These are phyloP conservation scores for Vanessa tameamea DNA, from an alignment of 1,140 invertebrate genomes.

Conservation along the genomic window DNA sequence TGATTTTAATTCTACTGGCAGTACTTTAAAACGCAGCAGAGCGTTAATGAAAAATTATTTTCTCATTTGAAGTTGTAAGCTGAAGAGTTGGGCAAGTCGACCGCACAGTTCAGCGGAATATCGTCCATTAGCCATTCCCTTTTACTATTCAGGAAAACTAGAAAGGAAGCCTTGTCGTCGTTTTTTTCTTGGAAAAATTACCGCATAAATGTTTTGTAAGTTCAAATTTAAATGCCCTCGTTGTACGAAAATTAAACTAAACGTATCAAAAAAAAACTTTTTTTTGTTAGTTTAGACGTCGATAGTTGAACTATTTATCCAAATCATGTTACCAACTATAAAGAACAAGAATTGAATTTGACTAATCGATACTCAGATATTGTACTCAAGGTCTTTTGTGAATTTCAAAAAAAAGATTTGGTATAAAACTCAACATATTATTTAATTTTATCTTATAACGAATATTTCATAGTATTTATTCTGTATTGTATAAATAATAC, in stretches of 20 bases:
- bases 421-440: no score
- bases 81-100: slow-evolving; percentile 49
- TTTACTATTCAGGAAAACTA: slow-evolving; percentile 17
- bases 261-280: no score
- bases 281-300: no score
- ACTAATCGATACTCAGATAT: no score
- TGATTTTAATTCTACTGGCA: slow-evolving; percentile 71
- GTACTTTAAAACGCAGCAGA: slow-evolving; percentile 63
- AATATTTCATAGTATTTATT: not conserved
- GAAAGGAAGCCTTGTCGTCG: slow-evolving; percentile 1
- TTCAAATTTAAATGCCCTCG: not conserved
- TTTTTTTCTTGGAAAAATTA: slow-evolving; percentile 9
- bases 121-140: slow-evolving; percentile 19
- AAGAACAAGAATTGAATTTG: no score
- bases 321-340: no score
- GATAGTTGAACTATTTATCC: no score
- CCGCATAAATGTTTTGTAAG: not conserved
- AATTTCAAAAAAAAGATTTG: no score
- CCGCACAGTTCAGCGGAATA: slow-evolving; percentile 19
- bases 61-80: slow-evolving; percentile 64
- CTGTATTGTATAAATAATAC: not conserved
- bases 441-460: no score
- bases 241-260: not conserved
- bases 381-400: no score
- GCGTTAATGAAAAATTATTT: slow-evolving; percentile 77